Percentiles rank a stretch among this genome's conserved stretches.
phyloP scores from a whole-genome alignment of 1,140 invertebrate genomes.

The Dendrolimus kikuchii region DNA sequence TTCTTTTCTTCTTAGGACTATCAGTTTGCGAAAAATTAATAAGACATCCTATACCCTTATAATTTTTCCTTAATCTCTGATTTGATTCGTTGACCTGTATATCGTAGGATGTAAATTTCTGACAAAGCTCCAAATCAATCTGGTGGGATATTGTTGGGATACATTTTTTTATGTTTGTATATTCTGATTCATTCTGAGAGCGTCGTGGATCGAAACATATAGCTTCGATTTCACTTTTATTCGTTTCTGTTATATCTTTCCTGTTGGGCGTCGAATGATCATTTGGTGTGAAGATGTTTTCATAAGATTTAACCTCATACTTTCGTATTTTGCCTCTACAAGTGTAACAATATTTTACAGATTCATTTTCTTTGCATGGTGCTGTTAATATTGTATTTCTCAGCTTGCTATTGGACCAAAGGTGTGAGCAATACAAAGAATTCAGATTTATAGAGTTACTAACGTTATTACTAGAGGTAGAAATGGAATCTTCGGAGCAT shows the following conservation, averaged over 20 bases:
- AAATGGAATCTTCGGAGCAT: conserved; percentile 7
- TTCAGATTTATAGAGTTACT: conserved; percentile 28
- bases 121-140: conserved; percentile 47
- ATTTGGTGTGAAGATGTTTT: conserved; percentile 38
- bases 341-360: conserved; percentile 48
- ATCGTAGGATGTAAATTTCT: conserved; percentile 52
- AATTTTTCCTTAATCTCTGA: conserved; percentile 50
- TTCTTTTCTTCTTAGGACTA: conserved; percentile 54
- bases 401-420: conserved; percentile 48
- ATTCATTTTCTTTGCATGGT: conserved; percentile 29
- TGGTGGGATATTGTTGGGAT: conserved; percentile 66
- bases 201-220: conserved; percentile 9
- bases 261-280: conserved; percentile 62
- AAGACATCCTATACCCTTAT: conserved; percentile 63
- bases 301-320: conserved; percentile 49
- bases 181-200: conserved; percentile 5
- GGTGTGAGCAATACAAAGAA: conserved; percentile 45
- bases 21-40: conserved; percentile 59
- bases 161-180: conserved; percentile 18
- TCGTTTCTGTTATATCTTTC: conserved; percentile 22
- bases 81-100: conserved; percentile 26
- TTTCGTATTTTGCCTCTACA: conserved; percentile 62
- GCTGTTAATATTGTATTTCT: conserved; percentile 39
- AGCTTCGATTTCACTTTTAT: conserved; percentile 3
- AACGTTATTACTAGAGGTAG: neutral